Evolutionary conservation across 1,140 invertebrate genomes (phyloP), one percentile per base, ranked within the genome.

Genomic region (Diorhabda sublineata): DNA sequence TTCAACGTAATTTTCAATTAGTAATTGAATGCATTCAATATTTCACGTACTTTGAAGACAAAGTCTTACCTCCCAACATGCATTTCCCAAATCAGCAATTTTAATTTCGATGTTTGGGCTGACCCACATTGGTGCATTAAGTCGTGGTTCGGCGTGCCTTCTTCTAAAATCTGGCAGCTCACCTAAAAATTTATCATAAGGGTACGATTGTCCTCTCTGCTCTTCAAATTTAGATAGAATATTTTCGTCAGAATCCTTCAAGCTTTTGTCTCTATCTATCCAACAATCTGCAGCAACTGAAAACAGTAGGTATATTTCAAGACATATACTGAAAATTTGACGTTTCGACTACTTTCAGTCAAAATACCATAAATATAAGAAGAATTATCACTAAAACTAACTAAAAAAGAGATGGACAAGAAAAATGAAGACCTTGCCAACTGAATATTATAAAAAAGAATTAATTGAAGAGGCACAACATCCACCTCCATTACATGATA

Each of bases 51-150:
- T 26, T 2, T 26, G 26, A 26, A 26, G 26, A 26, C 26, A 26
- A 26, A 26, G 26, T 81, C 85, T 83, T 84, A 92, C 90, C 52
- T 95, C 93, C 96, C 97, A 99, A 82, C 98, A 99, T 41, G 97
- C 98, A 85, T 99, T 99, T 66, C 98, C 98, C 65, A 99, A 84
- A 87, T 99, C 98, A 47, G 97, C 97, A 80, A 99, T 97, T 83
- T 97, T 97, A 0, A 97, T 93, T 80, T 93, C 89, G 11, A 96
- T 87, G 64, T 92, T 91, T 81, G 92, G 93, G 44, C 91, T 86
- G 75, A 94, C 70, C 89, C 80, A 78, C 89, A 87, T 84, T 81
- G 77, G 79, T 76, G 66, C 64, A 42, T 64, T 71, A 59, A 74
- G 69, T 58, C 67, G 73, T 45, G 73, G 68, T 68, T 71, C 70